These are phyloP conservation scores for Chrysodeixis includens DNA, from an alignment of 2,888 invertebrate genomes.

Conservation along the genomic window DNA sequence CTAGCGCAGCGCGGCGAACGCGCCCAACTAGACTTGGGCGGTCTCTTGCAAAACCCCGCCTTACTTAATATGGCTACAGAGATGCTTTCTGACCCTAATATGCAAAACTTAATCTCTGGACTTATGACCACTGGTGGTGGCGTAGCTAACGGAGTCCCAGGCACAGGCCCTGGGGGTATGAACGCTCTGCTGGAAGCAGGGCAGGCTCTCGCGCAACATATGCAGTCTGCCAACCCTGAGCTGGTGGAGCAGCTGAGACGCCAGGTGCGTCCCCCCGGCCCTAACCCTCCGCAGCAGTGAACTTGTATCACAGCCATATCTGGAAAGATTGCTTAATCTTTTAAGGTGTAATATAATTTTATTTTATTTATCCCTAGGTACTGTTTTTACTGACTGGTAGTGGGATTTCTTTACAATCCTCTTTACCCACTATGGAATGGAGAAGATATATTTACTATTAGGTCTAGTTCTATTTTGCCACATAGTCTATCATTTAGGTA, in stretches of 20 bases:
- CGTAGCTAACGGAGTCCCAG: slow-evolving; percentile 88
- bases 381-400: slow-evolving; percentile 22
- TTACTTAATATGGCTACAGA: slow-evolving; percentile 95
- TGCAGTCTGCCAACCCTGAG: slow-evolving; percentile 95
- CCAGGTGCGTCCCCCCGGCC: slow-evolving; percentile 87
- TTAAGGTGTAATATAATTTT: slow-evolving; percentile 58
- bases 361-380: slow-evolving; percentile 43
- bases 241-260: slow-evolving; percentile 94
- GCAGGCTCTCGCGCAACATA: slow-evolving; percentile 94
- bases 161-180: slow-evolving; percentile 82
- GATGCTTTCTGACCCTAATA: slow-evolving; percentile 95
- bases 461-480: slow-evolving; percentile 15
- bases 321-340: slow-evolving; percentile 43
- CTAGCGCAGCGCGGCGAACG: slow-evolving; percentile 91
- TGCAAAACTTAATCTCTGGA: slow-evolving; percentile 93
- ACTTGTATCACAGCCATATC: not conserved
- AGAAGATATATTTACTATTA: not conserved
- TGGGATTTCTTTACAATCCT: slow-evolving; percentile 14
- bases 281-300: slow-evolving; percentile 71
- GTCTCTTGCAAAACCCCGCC: slow-evolving; percentile 94
- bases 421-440: not conserved
- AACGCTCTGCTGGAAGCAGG: slow-evolving; percentile 90
- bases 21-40: slow-evolving; percentile 88
- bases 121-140: slow-evolving; percentile 80
- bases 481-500: slow-evolving; percentile 8